A percentile compares a stretch with the other conserved stretches of the same genome.
phyloP scores from a whole-genome alignment of 2,888 invertebrate genomes.

The Charanyca ferruginea region DNA sequence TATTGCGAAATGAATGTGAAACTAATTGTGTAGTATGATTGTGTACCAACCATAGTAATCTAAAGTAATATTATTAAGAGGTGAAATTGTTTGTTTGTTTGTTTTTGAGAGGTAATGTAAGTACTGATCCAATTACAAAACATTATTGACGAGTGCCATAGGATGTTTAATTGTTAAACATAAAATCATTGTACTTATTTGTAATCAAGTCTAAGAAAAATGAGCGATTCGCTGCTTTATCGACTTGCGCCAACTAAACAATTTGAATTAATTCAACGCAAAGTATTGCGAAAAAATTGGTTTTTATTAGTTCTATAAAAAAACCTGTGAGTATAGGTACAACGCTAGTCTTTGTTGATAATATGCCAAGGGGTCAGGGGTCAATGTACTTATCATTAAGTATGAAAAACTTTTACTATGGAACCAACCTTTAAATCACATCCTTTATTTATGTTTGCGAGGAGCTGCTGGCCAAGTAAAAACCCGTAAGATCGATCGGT shows the following conservation, averaged over 20 bases:
- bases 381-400: too few species aligned
- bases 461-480: too few species aligned
- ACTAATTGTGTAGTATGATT: constrained; percentile 29
- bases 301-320: neutral
- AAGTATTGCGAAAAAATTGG: neutral
- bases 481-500: too few species aligned
- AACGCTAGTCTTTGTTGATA: too few species aligned
- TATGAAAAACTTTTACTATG: too few species aligned
- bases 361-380: too few species aligned
- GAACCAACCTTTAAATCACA: too few species aligned
- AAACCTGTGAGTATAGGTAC: too few species aligned
- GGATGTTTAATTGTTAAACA: neutral
- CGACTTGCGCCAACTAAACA: neutral
- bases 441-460: too few species aligned
- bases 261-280: neutral
- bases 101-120: neutral
- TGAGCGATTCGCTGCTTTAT: neutral
- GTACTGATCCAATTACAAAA: neutral
- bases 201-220: neutral
- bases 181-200: neutral
- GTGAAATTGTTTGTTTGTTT: neutral
- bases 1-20: constrained; percentile 39
- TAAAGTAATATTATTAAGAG: neutral
- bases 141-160: neutral
- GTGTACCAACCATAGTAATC: constrained; percentile 37